Conservation (phyloP, 2,113 vertebrate species). For the Macquaria ambigua region DNA sequence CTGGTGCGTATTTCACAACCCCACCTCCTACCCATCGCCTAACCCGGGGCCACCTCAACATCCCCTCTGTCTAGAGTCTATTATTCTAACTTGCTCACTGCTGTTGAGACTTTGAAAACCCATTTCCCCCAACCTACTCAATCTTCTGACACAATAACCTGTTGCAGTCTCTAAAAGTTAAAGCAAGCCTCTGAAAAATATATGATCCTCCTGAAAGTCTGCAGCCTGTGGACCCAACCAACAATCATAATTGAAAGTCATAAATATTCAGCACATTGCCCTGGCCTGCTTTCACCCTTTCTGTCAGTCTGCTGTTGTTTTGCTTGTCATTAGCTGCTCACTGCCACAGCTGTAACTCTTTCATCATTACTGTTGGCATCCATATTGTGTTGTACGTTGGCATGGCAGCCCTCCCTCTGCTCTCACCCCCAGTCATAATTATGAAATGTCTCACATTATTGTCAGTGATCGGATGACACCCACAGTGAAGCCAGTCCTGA, state of each 20-base stretch:
- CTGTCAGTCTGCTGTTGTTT: constrained; percentile 30
- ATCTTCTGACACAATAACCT: constrained; percentile 8
- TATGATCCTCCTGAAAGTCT: not conserved
- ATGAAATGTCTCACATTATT: constrained; percentile 42
- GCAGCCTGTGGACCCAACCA: constrained; percentile 22
- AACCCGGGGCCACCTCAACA: not conserved
- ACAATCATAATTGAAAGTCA: constrained; percentile 31
- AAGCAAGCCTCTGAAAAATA: constrained; percentile 21
- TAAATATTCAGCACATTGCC: constrained; percentile 43
- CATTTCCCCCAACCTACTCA: not conserved
- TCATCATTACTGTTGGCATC: constrained; percentile 35
- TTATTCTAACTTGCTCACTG: constrained; percentile 7
- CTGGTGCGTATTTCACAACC: constrained; percentile 59
- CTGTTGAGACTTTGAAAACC: constrained; percentile 8
- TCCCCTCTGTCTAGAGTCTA: not conserved
- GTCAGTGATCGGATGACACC: constrained; percentile 34
- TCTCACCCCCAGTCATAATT: not conserved
- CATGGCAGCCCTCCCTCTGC: constrained; percentile 8
- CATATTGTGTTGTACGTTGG: not conserved
- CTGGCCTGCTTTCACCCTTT: constrained; percentile 14
- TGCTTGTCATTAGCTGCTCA: constrained; percentile 27
- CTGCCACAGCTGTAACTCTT: constrained; percentile 29
- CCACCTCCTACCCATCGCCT: not conserved
- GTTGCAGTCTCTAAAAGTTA: constrained; percentile 7
- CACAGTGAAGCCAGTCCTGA: constrained; percentile 5